Percentiles rank a stretch among this genome's conserved stretches.
These are phyloP conservation scores for Rhopalosiphum maidis DNA, from an alignment of 1,140 invertebrate species.

Conservation along the genomic window DNA sequence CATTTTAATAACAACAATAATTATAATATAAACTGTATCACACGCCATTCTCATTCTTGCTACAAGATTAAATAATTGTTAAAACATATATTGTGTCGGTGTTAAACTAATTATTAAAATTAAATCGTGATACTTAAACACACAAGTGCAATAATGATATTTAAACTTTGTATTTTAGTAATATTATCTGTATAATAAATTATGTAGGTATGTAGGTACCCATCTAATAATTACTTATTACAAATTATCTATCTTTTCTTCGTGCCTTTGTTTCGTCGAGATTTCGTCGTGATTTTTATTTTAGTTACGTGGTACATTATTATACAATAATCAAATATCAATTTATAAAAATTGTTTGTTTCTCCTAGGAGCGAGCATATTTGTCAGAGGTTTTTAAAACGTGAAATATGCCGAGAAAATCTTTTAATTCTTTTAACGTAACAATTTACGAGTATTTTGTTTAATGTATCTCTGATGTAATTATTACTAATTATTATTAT, in stretches of 20 bases:
- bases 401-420: not conserved
- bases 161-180: not conserved
- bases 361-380: not conserved
- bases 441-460: not conserved
- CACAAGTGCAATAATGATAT: not conserved
- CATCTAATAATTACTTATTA: not conserved
- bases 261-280: not conserved
- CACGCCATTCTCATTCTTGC: not conserved
- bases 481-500: not conserved
- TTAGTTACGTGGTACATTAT: not conserved
- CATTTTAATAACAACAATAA: not conserved
- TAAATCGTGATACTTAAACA: not conserved
- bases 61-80: not conserved
- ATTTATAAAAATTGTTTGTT: not conserved
- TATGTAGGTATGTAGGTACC: not conserved
- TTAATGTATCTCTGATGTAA: not conserved
- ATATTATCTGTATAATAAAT: not conserved
- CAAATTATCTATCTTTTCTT: not conserved
- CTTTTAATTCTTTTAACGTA: not conserved
- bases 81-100: not conserved
- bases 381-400: not conserved
- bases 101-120: not conserved
- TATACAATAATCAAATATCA: not conserved
- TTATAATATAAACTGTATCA: not conserved
- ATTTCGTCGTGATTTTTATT: not conserved